phyloP scores from a whole-genome alignment of 2,888 invertebrate genomes.

The Latrodectus elegans region DNA sequence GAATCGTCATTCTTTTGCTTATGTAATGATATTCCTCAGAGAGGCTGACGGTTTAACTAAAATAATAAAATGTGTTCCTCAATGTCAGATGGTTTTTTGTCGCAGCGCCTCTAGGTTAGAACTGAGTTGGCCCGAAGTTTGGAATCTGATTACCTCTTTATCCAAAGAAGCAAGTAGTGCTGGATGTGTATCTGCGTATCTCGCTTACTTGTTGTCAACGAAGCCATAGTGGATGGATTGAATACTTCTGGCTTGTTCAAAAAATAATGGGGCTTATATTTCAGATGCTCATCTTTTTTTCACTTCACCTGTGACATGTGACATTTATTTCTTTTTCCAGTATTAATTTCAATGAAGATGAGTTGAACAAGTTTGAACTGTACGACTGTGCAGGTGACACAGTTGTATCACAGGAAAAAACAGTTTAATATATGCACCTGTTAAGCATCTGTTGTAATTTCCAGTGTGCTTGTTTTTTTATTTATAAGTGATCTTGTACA shows the following conservation, averaged over 20 bases:
- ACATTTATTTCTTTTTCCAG: slow-evolving; percentile 54
- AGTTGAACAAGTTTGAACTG: slow-evolving; percentile 35
- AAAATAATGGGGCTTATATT: slow-evolving; percentile 39
- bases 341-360: slow-evolving; percentile 47
- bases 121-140: too few relatives aligned
- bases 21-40: slow-evolving; percentile 38
- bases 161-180: not conserved
- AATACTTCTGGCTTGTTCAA: not conserved
- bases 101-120: not conserved
- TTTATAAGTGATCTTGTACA: slow-evolving; percentile 59
- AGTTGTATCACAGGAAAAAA: slow-evolving; percentile 30
- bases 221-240: not conserved
- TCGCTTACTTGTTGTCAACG: not conserved
- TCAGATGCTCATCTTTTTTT: slow-evolving; percentile 60
- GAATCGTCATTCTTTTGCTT: slow-evolving; percentile 34
- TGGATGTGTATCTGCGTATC: not conserved
- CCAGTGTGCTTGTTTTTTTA: slow-evolving; percentile 63
- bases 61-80: slow-evolving; percentile 45
- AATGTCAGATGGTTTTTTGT: slow-evolving; percentile 24
- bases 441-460: slow-evolving; percentile 54
- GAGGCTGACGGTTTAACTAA: slow-evolving; percentile 48
- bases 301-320: slow-evolving; percentile 39
- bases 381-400: slow-evolving; percentile 30
- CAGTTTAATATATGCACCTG: slow-evolving; percentile 56
- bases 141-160: not conserved